Conservation (phyloP, 64 coral and sea anemone genomes). For the Orbicella faveolata region DNA sequence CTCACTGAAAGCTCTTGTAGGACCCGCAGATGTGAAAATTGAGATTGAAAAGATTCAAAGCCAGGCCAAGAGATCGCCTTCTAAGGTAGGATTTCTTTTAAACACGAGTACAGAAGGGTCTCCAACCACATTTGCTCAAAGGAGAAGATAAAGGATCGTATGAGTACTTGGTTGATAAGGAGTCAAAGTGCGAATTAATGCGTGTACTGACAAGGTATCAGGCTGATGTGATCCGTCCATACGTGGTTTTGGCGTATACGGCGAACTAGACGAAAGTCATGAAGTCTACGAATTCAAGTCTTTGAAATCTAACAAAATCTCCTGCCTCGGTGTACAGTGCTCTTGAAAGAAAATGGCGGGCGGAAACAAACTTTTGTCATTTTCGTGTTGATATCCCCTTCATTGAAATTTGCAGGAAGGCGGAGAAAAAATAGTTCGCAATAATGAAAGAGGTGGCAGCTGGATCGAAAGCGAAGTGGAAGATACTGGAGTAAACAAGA, state of each 20-base stretch:
- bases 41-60: conserved; percentile 11
- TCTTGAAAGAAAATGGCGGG: neutral
- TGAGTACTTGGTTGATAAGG: neutral
- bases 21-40: neutral
- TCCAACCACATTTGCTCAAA: conserved; percentile 8
- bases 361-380: too few relatives aligned
- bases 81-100: conserved; percentile 17
- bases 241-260: neutral
- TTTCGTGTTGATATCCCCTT: conserved; percentile 12
- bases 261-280: conserved; percentile 2
- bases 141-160: conserved; percentile 26
- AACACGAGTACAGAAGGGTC: conserved; percentile 43
- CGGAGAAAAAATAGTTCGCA: neutral
- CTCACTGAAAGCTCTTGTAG: conserved; percentile 1
- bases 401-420: conserved; percentile 16
- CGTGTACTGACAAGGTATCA: conserved; percentile 21
- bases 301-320: neutral
- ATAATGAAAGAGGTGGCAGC: neutral
- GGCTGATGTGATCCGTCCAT: neutral
- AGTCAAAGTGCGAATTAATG: conserved; percentile 25
- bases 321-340: neutral
- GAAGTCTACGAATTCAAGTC: conserved; percentile 27
- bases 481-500: too few relatives aligned
- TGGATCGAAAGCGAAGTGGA: too few relatives aligned
- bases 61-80: neutral